Evolutionary conservation across 2,888 invertebrate species (phyloP).

Genomic region (Tetranychus piercei): DNA sequence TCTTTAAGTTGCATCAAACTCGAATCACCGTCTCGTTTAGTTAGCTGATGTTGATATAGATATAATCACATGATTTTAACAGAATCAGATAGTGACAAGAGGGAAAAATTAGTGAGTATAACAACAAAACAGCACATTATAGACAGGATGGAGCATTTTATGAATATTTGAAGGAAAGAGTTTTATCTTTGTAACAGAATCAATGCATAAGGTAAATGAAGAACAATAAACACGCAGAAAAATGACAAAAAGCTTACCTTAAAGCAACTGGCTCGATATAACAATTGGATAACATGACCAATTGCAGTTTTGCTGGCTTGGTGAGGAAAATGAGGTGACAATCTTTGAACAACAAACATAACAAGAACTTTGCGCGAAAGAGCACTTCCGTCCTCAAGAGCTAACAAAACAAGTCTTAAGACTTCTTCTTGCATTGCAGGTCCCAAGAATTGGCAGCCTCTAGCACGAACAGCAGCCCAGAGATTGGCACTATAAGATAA

Average conservation of each 20-base stretch:
- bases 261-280: constrained; percentile 94
- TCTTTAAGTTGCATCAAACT: constrained; percentile 94
- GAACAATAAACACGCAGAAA: neutral
- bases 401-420: constrained; percentile 71
- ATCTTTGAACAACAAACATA: constrained; percentile 91
- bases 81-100: too few relatives aligned
- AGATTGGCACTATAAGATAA: constrained; percentile 46
- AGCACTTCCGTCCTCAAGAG: constrained; percentile 83
- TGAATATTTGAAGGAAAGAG: too few relatives aligned
- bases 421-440: constrained; percentile 99
- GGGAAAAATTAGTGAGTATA: too few relatives aligned
- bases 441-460: constrained; percentile 94
- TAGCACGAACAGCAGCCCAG: constrained; percentile 87
- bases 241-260: constrained; percentile 44
- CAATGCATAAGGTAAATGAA: neutral
- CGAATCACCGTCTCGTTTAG: constrained; percentile 81
- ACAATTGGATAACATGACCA: constrained; percentile 91
- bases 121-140: too few relatives aligned
- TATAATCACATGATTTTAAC: too few relatives aligned
- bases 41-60: constrained; percentile 10
- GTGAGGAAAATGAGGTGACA: constrained; percentile 72
- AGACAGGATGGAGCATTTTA: too few relatives aligned
- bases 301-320: constrained; percentile 97
- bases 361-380: constrained; percentile 82
- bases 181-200: too few relatives aligned